phyloP scores from a whole-genome alignment of 2,113 vertebrate species.

The Xyliphius kryptos region DNA sequence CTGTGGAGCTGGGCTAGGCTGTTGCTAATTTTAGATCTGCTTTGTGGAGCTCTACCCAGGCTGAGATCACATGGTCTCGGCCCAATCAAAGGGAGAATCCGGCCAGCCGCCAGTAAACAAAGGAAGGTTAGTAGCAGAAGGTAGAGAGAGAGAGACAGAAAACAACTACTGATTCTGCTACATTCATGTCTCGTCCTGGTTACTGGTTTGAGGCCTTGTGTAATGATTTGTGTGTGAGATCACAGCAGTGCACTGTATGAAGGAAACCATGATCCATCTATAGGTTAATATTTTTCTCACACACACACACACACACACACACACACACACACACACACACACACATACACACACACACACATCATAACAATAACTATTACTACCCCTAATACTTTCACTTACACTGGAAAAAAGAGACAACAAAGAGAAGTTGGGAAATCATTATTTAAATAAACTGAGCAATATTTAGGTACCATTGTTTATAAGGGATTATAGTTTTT shows the following conservation, averaged over 20 bases:
- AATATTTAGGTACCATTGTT: too few species aligned
- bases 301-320: not conserved
- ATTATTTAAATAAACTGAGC: too few species aligned
- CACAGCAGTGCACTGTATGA: too few species aligned
- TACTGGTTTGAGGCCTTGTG: not conserved
- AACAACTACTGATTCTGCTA: not conserved
- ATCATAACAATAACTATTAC: not conserved
- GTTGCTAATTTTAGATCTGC: conserved; percentile 67
- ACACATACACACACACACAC: conserved; percentile 5
- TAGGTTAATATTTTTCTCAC: too few species aligned
- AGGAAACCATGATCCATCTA: too few species aligned
- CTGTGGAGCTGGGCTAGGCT: conserved; percentile 63
- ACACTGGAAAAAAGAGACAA: too few species aligned
- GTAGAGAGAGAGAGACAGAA: conserved; percentile 21
- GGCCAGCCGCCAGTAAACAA: conserved; percentile 65
- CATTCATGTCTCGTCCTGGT: not conserved
- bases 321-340: conserved; percentile 1
- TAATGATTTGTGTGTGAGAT: too few species aligned
- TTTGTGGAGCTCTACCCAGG: conserved; percentile 64
- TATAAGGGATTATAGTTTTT: too few species aligned
- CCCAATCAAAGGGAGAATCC: conserved; percentile 67
- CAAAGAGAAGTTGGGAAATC: too few species aligned
- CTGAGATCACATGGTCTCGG: conserved; percentile 55
- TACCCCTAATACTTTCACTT: too few species aligned
- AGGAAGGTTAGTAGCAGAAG: conserved; percentile 56